A percentile compares a stretch with the other conserved stretches of the same genome.
Conservation (phyloP, 1,140 invertebrate species). For the Achatina immaculata region DNA sequence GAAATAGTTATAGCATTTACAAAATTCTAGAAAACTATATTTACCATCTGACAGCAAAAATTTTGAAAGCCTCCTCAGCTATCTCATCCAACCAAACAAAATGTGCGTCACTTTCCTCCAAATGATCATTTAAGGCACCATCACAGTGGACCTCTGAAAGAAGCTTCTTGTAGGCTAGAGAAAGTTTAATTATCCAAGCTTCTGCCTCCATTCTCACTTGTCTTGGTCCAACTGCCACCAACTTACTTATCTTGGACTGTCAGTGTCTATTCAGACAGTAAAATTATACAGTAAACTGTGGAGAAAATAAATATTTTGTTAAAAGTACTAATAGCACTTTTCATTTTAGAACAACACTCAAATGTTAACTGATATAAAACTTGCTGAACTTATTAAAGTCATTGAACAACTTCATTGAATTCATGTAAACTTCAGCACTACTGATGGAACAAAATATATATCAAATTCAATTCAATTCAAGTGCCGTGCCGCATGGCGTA, state of each 20-base stretch:
- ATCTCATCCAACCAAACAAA: conserved; percentile 52
- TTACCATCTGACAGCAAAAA: conserved; percentile 10
- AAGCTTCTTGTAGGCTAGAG: background rate
- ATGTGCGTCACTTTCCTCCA: conserved; percentile 40
- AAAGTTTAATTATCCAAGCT: background rate
- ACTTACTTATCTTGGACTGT: no score
- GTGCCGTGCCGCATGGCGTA: no score
- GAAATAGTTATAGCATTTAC: background rate
- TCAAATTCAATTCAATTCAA: background rate
- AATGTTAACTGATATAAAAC: no score
- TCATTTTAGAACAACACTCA: no score
- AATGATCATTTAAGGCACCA: background rate
- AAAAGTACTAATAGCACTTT: no score
- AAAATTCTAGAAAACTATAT: background rate
- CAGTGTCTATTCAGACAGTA: no score
- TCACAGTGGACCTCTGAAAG: background rate
- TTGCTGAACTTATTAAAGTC: no score
- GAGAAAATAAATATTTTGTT: no score
- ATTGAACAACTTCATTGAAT: no score
- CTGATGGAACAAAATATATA: background rate
- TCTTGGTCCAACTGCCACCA: no score
- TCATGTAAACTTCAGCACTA: no score
- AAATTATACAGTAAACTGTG: no score
- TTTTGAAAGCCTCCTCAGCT: conserved; percentile 10
- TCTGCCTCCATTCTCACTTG: background rate